Evolutionary conservation across 2,888 invertebrate genomes (phyloP), one percentile per base, ranked within the genome.

Genomic region (Eurois occulta): DNA sequence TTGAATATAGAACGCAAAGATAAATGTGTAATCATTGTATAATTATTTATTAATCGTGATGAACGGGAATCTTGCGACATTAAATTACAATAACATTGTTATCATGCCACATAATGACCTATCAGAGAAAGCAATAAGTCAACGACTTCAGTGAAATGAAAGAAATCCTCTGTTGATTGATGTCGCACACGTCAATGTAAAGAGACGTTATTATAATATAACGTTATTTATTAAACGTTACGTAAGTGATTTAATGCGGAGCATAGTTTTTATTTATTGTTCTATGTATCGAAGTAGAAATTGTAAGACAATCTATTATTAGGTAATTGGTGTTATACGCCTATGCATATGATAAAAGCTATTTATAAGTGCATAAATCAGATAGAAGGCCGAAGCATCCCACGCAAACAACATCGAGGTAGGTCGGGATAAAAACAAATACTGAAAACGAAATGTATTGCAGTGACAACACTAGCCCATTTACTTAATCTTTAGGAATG

Each of bases 351-450:
- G 93, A 94, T 94, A 94, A 93, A 85, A 88, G 92, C 90, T 95
- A 95, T 95, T 95, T 93, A 95, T 95, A 94, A 93, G 87, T 92
- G 92, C 94, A 94, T 93, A 94, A 94, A 94, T 93, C 92, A 93
- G 93, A 94, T 93, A 91, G 93, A 94, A 94, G 93, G 94, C 90
- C 93, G 88, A 80, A 86, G 88, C 90, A 87, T 90, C 93, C 93
- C 92, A 94, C 94, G 93, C 93, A 87, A 89, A 87, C 90, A 86
- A 89, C 94, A 86, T 93, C 94, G 94, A 95, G 95, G 95, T 95
- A 95, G 95, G 95, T 96, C 95, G 93, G 94, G 92, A 92, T 91
- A 89, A 90, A 91, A 93, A 93, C 93, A 93, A 93, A 93, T 92
- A 89, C 86, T 89, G 89, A 81, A 89, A 92, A 91, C 72, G 38